A percentile compares a stretch with the other conserved stretches of the same genome.
Conservation (phyloP, 2,888 invertebrate species). For the Mesochorus sp. region DNA sequence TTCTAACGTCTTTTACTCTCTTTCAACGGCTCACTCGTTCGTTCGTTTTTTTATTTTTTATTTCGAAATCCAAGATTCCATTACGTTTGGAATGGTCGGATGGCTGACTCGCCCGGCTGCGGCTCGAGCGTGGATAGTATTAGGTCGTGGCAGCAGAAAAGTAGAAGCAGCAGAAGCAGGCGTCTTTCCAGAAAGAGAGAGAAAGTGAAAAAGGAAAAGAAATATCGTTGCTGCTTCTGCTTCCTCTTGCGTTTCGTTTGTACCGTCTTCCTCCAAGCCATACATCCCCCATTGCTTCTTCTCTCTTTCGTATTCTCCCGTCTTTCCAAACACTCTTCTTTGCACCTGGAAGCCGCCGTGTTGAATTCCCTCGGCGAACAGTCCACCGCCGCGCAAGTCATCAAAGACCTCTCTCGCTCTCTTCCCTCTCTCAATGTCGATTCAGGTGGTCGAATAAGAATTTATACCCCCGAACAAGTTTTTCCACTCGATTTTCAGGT, state of each 20-base stretch:
- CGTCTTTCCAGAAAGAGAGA: constrained; percentile 31
- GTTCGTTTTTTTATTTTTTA: constrained; percentile 43
- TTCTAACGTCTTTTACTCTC: background rate
- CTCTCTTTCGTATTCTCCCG: background rate
- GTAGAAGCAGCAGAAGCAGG: constrained; percentile 39
- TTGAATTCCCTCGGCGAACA: constrained; percentile 36
- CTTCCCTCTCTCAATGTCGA: constrained; percentile 59
- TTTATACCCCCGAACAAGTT: constrained; percentile 54
- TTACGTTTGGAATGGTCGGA: constrained; percentile 59
- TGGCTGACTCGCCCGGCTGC: constrained; percentile 47
- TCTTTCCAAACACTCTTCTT: constrained; percentile 31
- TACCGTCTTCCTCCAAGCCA: constrained; percentile 27
- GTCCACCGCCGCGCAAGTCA: constrained; percentile 48
- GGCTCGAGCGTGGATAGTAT: constrained; percentile 48
- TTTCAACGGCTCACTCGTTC: constrained; percentile 41
- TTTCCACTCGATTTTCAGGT: constrained; percentile 52
- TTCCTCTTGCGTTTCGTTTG: constrained; percentile 43
- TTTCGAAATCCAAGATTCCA: constrained; percentile 63
- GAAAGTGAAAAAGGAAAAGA: constrained; percentile 19
- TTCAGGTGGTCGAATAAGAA: constrained; percentile 65
- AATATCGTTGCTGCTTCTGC: constrained; percentile 39
- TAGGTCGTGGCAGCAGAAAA: constrained; percentile 52
- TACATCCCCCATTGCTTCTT: background rate
- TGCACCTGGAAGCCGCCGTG: constrained; percentile 61
- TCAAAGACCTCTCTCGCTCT: no score